Evolutionary conservation across 2,113 vertebrate species (phyloP), one percentile per base, ranked within the genome.

Genomic region (Girardinichthys multiradiatus): DNA sequence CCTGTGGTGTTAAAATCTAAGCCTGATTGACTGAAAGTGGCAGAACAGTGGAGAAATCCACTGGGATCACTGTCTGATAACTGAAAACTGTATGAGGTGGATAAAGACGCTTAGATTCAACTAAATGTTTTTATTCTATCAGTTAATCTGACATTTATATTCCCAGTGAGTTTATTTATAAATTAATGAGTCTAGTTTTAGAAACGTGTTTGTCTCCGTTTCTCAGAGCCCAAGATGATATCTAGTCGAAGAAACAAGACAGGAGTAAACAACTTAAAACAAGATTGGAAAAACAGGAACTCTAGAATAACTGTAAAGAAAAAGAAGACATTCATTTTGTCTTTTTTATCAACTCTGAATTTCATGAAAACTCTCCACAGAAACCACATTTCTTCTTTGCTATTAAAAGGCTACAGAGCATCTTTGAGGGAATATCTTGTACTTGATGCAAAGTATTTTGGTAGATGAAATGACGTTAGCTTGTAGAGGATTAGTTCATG

Each of bases 1-100:
- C 74, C 66, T 26, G 35, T 15, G 4, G 59, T n/a, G 67, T n/a
- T 27, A 37, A 27, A 29, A 72, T 70, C 33, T 76, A 74, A 86
- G 67, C 63, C 80, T 80, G 76, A 86, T 69, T 71, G 69, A 82
- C 65, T 67, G 51, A 66, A 75, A 72, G 4, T 28, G 48, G 51
- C 67, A 57, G 65, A 60, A 60, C 28, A 30, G 58, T 6, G 17
- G 58, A 65, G 62, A 63, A 64, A 75, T 75, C 74, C 48, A 28
- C 4, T 27, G 28, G 59, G 67, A 71, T 70, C 31, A 24, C 19
- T 11, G 28, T 59, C 60, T 74, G 82, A 76, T 72, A 59, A 66
- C 42, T 30, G 28, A 48, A 60, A 39, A 70, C 26, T 45, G 24
- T 57, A n/a, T n/a, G 19, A 68, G 48, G 21, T 28, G 21, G 24